These are phyloP conservation scores for Saccopteryx leptura DNA, from an alignment of 2,113 vertebrate species.

Conservation along the genomic window DNA sequence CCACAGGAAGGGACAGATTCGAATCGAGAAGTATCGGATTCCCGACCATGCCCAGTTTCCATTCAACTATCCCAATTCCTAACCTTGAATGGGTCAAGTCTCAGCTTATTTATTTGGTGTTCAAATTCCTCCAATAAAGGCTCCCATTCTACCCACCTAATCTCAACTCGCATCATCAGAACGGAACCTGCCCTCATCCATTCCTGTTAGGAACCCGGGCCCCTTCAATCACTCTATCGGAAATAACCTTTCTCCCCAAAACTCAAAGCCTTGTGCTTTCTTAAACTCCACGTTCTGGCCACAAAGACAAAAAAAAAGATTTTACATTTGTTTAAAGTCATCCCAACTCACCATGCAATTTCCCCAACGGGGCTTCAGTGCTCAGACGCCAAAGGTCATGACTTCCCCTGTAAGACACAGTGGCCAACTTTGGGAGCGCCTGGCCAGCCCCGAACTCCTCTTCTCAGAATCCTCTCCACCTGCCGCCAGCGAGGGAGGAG, in stretches of 20 bases:
- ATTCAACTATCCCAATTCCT: neutral
- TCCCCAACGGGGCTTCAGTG: neutral
- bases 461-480: neutral
- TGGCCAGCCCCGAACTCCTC: neutral
- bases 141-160: neutral
- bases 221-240: neutral
- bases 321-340: conserved; percentile 1
- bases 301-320: neutral
- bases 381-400: neutral
- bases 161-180: neutral
- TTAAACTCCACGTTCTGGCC: conserved; percentile 26
- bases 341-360: neutral
- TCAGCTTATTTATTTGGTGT: neutral
- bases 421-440: neutral
- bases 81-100: neutral
- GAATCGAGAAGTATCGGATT: neutral
- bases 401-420: neutral
- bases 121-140: neutral
- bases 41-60: neutral
- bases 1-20: neutral
- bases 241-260: neutral
- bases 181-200: neutral
- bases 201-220: neutral
- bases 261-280: neutral
- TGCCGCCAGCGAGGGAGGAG: neutral